Evolutionary conservation across 2,113 vertebrate species (phyloP), one percentile per base, ranked within the genome.

Genomic region (Nipponia nippon): DNA sequence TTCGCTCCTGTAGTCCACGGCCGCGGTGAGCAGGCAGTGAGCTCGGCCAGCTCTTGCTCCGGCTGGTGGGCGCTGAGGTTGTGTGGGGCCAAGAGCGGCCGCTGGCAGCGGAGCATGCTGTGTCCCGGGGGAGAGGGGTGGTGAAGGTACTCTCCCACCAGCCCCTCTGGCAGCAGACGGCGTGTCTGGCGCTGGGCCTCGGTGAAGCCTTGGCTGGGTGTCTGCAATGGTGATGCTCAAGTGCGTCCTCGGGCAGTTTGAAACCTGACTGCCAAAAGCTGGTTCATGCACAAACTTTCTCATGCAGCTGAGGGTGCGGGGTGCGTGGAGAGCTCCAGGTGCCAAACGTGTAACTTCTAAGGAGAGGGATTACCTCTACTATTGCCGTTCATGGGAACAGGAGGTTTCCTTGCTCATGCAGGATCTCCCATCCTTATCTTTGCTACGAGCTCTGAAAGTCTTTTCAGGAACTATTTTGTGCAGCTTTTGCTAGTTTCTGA

Each of bases 1-100:
- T 32, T 5, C 0, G 0, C 34, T 61, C 19, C 49, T 3, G 4
- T 0, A 4, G 87, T 18, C 44, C 21, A 0, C 1, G 9, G 29
- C 34, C 3, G 1, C 0, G 0, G 50, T 0, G 25, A 69, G 40
- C 56, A 30, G 53, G 83, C 38, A 8, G n/a, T 3, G 46, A 46
- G 47, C 42, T 29, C 0, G 3, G 49, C 16, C 69, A 32, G 47
- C 46, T 16, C 5, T 0, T 10, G 19, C 52, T 73, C 18, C 2
- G 1, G 7, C 25, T 27, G 16, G 4, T n/a, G 16, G 2, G 19
- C 0, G 1, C 2, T 13, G 38, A 32, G 23, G 25, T 20, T 1
- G 0, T 1, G 7, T 11, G 49, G 10, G 36, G 42, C 46, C 69
- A 9, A n/a, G 13, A 0, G 3, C 29, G 82, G 73, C 40, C 0